Conservation (phyloP, 2,888 invertebrate genomes). For the Subacronicta megacephala region DNA sequence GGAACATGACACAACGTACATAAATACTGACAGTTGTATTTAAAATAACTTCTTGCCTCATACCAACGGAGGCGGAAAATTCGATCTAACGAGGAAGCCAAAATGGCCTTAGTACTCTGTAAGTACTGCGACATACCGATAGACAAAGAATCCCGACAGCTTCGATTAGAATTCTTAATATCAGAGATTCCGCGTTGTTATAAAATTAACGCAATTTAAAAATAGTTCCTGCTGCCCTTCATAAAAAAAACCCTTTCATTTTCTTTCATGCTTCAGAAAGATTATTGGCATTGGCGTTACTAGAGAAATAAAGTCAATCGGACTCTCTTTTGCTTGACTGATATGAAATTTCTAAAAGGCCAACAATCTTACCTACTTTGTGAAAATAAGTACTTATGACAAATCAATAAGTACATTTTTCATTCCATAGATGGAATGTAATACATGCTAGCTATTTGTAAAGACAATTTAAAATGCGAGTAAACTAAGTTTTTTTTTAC, state of each 20-base stretch:
- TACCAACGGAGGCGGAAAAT: conserved; percentile 61
- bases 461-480: no score
- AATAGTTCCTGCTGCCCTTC: conserved; percentile 30
- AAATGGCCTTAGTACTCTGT: conserved; percentile 48
- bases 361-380: conserved; percentile 16
- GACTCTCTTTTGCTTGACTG: conserved; percentile 9
- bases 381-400: not conserved
- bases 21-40: conserved; percentile 34
- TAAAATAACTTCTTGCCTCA: conserved; percentile 50
- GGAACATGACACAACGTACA: conserved; percentile 27
- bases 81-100: conserved; percentile 62
- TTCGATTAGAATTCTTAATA: conserved; percentile 53
- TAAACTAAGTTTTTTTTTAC: no score
- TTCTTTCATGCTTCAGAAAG: not conserved
- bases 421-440: no score
- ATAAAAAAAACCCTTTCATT: conserved; percentile 10
- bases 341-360: conserved; percentile 15
- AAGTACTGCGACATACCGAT: conserved; percentile 35
- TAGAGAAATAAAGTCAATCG: conserved; percentile 14
- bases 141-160: conserved; percentile 52
- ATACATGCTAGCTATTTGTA: no score
- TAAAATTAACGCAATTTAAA: conserved; percentile 39
- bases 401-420: not conserved
- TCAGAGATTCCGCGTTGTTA: conserved; percentile 61
- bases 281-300: not conserved